Conservation (phyloP, 2,113 vertebrate species). For the Micromys minutus region DNA sequence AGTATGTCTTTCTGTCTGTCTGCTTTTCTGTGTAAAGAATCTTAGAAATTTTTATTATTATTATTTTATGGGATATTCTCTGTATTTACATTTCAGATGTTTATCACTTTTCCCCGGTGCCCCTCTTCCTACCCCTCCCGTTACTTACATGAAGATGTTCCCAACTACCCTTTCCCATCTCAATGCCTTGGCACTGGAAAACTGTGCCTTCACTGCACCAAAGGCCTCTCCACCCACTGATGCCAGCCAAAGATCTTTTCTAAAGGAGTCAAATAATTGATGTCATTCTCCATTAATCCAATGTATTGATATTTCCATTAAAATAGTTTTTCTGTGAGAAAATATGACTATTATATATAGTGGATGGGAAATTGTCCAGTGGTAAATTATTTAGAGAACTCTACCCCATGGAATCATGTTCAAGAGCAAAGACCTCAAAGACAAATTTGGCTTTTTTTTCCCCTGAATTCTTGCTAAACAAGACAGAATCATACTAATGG, state of each 20-base stretch:
- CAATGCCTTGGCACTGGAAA: too few species aligned
- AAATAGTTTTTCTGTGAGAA: constrained; percentile 18
- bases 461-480: not conserved
- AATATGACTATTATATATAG: not conserved
- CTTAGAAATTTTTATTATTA: not conserved
- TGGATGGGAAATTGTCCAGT: not conserved
- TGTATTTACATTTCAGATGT: too few species aligned
- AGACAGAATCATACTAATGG: not conserved
- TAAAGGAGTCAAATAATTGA: constrained; percentile 42
- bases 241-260: too few species aligned
- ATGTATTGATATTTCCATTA: constrained; percentile 23
- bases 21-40: not conserved
- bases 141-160: too few species aligned
- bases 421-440: not conserved
- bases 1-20: not conserved
- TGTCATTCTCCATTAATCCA: not conserved
- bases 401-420: not conserved
- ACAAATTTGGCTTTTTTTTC: not conserved
- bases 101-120: too few species aligned
- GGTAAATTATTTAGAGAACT: not conserved
- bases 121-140: too few species aligned
- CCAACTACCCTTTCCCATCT: too few species aligned
- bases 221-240: too few species aligned
- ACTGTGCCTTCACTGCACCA: too few species aligned
- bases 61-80: too few species aligned